These are phyloP conservation scores for Sprattus sprattus DNA, from an alignment of 2,113 vertebrate genomes.

Conservation along the genomic window DNA sequence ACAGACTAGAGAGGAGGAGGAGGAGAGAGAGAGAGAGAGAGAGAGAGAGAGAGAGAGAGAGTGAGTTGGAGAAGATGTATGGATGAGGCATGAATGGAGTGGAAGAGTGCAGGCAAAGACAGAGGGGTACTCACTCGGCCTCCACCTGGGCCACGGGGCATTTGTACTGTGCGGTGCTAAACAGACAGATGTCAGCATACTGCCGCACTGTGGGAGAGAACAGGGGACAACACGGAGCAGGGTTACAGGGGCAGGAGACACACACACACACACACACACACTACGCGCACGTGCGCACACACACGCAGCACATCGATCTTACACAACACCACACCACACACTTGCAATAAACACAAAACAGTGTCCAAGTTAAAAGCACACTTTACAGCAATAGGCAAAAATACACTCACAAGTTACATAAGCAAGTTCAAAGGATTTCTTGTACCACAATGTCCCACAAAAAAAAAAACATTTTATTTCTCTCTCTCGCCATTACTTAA, in stretches of 20 bases:
- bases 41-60: slow-evolving; percentile 22
- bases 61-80: background rate
- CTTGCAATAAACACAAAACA: too few species aligned
- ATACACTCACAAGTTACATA: too few species aligned
- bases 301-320: background rate
- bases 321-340: background rate
- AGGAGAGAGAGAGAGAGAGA: slow-evolving; percentile 6
- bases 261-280: background rate
- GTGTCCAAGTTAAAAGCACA: too few species aligned
- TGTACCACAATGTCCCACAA: too few species aligned
- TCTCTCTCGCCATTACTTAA: too few species aligned
- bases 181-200: slow-evolving; percentile 91
- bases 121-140: slow-evolving; percentile 77
- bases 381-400: too few species aligned
- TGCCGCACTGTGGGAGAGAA: slow-evolving; percentile 79
- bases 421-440: too few species aligned
- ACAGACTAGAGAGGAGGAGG: background rate
- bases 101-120: background rate
- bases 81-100: background rate
- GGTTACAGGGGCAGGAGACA: slow-evolving; percentile 34
- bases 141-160: slow-evolving; percentile 88
- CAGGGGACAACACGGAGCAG: slow-evolving; percentile 42
- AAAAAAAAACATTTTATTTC: too few species aligned
- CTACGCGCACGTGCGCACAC: background rate
- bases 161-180: slow-evolving; percentile 93